A percentile compares a stretch with the other conserved stretches of the same genome.
phyloP scores from a whole-genome alignment of 2,113 vertebrate genomes.

The Hemichromis elongatus region DNA sequence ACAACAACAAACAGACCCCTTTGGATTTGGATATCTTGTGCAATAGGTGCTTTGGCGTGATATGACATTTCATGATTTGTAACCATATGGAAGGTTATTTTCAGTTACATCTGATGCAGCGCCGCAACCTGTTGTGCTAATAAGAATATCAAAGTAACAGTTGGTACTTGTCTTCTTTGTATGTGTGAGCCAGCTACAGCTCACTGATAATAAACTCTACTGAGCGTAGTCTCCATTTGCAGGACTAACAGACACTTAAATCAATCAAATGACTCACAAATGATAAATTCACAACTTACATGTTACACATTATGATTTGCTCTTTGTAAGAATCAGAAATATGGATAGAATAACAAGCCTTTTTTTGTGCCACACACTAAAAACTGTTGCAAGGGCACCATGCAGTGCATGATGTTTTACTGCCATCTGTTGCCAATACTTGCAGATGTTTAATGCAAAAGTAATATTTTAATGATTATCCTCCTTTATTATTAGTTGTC shows the following conservation, averaged over 20 bases:
- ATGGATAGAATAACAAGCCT: slow-evolving; percentile 36
- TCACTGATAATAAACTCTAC: not conserved
- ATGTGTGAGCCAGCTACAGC: slow-evolving; percentile 26
- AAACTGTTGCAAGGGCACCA: slow-evolving; percentile 38
- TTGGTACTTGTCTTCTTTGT: slow-evolving; percentile 2
- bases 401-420: slow-evolving; percentile 76
- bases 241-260: slow-evolving; percentile 8
- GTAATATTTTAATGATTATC: slow-evolving; percentile 62
- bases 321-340: slow-evolving; percentile 43
- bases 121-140: not conserved
- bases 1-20: not conserved
- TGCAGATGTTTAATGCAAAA: slow-evolving; percentile 62
- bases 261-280: slow-evolving; percentile 16
- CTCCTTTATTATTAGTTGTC: slow-evolving; percentile 46
- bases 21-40: not conserved
- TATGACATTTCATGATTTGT: not conserved
- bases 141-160: slow-evolving; percentile 11
- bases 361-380: not conserved
- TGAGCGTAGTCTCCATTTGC: not conserved
- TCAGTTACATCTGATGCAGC: not conserved
- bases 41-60: not conserved
- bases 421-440: slow-evolving; percentile 88
- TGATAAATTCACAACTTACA: slow-evolving; percentile 12
- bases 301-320: slow-evolving; percentile 34
- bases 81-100: not conserved